Conservation (phyloP, 2,888 invertebrate species). For the Drosophila dives region DNA sequence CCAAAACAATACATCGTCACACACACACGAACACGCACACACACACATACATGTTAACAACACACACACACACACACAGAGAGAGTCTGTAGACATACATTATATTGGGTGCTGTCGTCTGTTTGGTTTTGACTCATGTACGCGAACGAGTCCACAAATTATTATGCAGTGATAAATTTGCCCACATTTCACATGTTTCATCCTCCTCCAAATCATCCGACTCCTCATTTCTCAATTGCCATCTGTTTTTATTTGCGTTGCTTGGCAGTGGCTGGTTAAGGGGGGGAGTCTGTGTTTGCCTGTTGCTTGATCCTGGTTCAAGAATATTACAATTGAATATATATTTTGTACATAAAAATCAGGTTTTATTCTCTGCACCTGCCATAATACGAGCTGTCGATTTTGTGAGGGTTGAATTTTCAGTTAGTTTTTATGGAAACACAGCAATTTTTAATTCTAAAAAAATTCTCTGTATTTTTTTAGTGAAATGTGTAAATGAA, state of each 20-base stretch:
- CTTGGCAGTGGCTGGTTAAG: background rate
- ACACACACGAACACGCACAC: slow-evolving; percentile 5
- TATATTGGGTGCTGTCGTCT: slow-evolving; percentile 34
- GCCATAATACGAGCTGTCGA: background rate
- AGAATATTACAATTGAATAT: slow-evolving; percentile 19
- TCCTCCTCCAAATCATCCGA: background rate
- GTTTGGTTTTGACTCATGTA: slow-evolving; percentile 44
- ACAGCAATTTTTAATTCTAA: background rate
- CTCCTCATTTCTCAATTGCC: slow-evolving; percentile 1
- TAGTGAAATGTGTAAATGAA: background rate
- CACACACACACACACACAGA: slow-evolving; percentile 23
- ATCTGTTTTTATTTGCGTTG: slow-evolving; percentile 35
- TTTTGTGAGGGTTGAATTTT: background rate
- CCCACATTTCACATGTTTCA: slow-evolving; percentile 42
- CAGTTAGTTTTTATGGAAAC: background rate
- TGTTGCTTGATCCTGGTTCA: slow-evolving; percentile 42
- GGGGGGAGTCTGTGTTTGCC: slow-evolving; percentile 13
- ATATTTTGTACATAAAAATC: slow-evolving; percentile 10
- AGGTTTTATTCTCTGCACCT: slow-evolving; percentile 1
- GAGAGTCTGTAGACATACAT: slow-evolving; percentile 30
- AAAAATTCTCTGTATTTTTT: background rate
- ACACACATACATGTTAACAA: background rate
- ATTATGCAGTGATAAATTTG: slow-evolving; percentile 69
- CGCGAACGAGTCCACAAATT: slow-evolving; percentile 62
- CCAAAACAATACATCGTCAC: slow-evolving; percentile 62